phyloP scores from a whole-genome alignment of 1,140 invertebrate species.

The Drosophila grimshawi region DNA sequence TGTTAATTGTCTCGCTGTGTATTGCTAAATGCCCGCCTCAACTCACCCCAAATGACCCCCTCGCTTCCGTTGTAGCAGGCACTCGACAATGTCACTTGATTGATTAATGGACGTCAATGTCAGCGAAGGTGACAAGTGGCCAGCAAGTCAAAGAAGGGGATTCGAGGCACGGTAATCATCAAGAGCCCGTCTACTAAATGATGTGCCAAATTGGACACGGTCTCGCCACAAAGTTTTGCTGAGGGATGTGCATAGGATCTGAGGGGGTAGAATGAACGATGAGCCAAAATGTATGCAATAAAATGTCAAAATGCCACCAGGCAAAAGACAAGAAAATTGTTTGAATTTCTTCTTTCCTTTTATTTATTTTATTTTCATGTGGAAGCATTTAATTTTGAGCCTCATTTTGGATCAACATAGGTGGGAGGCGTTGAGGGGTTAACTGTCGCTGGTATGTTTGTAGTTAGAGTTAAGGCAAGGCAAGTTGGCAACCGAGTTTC shows the following conservation, averaged over 20 bases:
- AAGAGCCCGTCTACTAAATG: constrained; percentile 56
- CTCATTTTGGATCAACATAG: constrained; percentile 21
- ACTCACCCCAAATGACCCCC: neutral
- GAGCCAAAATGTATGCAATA: constrained; percentile 68
- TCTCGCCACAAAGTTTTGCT: neutral
- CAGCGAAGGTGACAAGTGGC: constrained; percentile 72
- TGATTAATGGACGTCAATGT: constrained; percentile 76
- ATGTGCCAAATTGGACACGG: constrained; percentile 71
- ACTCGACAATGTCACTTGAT: constrained; percentile 57
- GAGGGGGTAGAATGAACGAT: constrained; percentile 1
- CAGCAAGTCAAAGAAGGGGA: constrained; percentile 58
- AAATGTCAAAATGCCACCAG: constrained; percentile 72
- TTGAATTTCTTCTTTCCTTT: constrained; percentile 25
- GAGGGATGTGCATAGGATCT: too few relatives aligned
- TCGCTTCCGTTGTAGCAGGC: constrained; percentile 7
- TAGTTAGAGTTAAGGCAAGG: constrained; percentile 4
- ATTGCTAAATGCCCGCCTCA: constrained; percentile 15
- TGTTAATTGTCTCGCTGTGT: constrained; percentile 60
- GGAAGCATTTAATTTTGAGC: constrained; percentile 74
- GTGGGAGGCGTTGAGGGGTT: neutral
- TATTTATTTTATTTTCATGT: constrained; percentile 20
- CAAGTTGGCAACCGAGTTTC: constrained; percentile 48
- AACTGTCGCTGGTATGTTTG: neutral
- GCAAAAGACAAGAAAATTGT: constrained; percentile 70
- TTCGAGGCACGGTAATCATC: constrained; percentile 33